Base-by-base conservation (phyloP, 1,140 invertebrate genomes). In the Tetramorium alpestre region DNA sequence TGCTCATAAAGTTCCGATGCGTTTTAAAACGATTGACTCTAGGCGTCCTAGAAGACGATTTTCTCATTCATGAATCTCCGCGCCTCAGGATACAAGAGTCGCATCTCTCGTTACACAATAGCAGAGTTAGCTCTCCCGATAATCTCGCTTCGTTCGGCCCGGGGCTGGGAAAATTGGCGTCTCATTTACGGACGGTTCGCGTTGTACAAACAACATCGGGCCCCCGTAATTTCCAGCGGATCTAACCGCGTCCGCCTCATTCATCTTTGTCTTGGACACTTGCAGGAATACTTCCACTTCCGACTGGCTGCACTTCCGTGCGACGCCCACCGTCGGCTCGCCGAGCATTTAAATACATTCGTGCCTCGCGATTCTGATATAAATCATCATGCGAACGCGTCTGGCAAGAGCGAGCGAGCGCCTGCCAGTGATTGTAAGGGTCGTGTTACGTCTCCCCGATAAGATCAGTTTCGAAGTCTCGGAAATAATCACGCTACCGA, bases 361-460 rank as follows among this genome's bases (percentile, higher is more conserved):
- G 69, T 84, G 80, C 69, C 54, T 62, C 69, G 80, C 69, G 80
- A 84, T 84, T 75, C n/a, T 41, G 80, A 84, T 84, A 84, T 84
- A 75, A 84, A 84, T 84, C 80, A 84, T 73, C 80, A 47, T 73
- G 69, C 80, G 47, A 80, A 44, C 33, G 22, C 38, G 38, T n/a
- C 41, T 67, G 44, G 75, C 73, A 41, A 75, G 72, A 75, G 72
- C 72, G 72, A 54, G 47, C 58, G 16, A 41, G 18, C 73, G 13
- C 33, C 60, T 64, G 64, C 64, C 78, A 28, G 69, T 60, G 69
- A 73, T 84, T 47, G 54, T 75, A 60, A 84, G 80, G 69, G 69
- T 84, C 28, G 54, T 22, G 54, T 84, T 84, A 75, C 69, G 69
- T 84, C 25, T 41, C 18, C 11, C 11, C 10, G 80, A 84, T 84